Evolutionary conservation across 2,113 vertebrate species (phyloP).

Genomic region (Syngnathoides biaculeatus): DNA sequence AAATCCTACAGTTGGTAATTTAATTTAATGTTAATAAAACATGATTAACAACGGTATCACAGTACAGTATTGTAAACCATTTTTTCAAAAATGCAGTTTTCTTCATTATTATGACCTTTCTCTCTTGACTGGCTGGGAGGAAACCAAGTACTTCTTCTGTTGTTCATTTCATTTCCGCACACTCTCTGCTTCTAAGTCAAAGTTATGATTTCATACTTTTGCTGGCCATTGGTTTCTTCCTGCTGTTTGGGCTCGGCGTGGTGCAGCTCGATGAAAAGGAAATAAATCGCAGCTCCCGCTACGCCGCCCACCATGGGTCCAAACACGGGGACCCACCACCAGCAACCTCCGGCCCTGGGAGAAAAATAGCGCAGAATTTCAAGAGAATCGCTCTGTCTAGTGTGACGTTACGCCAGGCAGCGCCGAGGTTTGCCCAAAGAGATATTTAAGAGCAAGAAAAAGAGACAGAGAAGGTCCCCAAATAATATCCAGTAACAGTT

Average conservation of each 20-base stretch:
- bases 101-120: background rate
- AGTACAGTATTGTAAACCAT: background rate
- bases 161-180: background rate
- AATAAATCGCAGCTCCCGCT: constrained; percentile 80
- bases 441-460: too few relatives aligned
- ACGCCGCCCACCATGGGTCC: constrained; percentile 86
- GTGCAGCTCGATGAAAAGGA: constrained; percentile 87
- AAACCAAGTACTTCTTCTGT: background rate
- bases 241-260: constrained; percentile 66
- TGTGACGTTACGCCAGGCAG: too few relatives aligned
- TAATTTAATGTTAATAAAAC: too few relatives aligned
- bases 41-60: background rate
- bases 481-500: too few relatives aligned
- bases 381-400: too few relatives aligned
- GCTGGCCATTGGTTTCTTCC: constrained; percentile 65
- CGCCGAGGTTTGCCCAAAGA: too few relatives aligned
- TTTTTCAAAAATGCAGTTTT: background rate
- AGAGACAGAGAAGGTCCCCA: too few relatives aligned
- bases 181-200: constrained; percentile 58
- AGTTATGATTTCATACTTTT: constrained; percentile 85
- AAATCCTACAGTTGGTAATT: background rate
- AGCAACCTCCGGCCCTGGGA: constrained; percentile 82
- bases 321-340: constrained; percentile 93
- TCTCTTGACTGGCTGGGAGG: background rate
- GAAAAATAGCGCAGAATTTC: background rate